A percentile compares a stretch with the other conserved stretches of the same genome.
Conservation (phyloP, 2,113 vertebrate species). For the Gymnocephalus cernua region DNA sequence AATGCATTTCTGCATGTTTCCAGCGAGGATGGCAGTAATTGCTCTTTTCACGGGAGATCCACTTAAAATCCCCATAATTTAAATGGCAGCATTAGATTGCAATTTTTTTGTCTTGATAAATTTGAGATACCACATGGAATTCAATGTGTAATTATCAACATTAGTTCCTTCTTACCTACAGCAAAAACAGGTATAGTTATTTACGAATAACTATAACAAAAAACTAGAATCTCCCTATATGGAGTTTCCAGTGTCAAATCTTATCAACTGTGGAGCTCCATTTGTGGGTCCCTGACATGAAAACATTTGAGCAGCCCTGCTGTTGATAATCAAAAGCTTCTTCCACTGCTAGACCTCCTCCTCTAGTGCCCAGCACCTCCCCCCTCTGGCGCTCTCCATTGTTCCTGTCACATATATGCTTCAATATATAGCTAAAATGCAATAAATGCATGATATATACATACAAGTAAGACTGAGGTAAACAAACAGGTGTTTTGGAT, state of each 20-base stretch:
- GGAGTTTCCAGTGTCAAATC: slow-evolving; percentile 25
- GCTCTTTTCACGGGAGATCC: not conserved
- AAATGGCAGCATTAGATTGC: not conserved
- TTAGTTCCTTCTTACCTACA: not conserved
- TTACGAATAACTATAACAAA: not conserved
- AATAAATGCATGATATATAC: not conserved
- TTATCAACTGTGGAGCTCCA: slow-evolving; percentile 56
- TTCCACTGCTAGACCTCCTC: slow-evolving; percentile 25
- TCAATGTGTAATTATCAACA: no score
- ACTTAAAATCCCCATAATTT: no score
- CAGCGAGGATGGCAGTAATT: not conserved
- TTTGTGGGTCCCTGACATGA: slow-evolving; percentile 64
- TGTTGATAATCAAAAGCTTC: slow-evolving; percentile 59
- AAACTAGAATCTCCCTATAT: slow-evolving; percentile 24
- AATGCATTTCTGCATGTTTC: not conserved
- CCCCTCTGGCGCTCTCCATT: not conserved
- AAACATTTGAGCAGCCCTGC: slow-evolving; percentile 56
- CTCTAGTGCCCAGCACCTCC: slow-evolving; percentile 27
- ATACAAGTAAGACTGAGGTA: not conserved
- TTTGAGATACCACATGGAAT: not conserved
- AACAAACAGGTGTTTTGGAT: not conserved
- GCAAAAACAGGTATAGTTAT: not conserved
- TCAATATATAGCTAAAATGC: not conserved
- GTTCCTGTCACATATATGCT: slow-evolving; percentile 9
- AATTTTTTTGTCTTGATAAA: not conserved